Evolutionary conservation across 2,888 invertebrate species (phyloP), one percentile per base, ranked within the genome.

Genomic region (Sceliomorpha sp.): DNA sequence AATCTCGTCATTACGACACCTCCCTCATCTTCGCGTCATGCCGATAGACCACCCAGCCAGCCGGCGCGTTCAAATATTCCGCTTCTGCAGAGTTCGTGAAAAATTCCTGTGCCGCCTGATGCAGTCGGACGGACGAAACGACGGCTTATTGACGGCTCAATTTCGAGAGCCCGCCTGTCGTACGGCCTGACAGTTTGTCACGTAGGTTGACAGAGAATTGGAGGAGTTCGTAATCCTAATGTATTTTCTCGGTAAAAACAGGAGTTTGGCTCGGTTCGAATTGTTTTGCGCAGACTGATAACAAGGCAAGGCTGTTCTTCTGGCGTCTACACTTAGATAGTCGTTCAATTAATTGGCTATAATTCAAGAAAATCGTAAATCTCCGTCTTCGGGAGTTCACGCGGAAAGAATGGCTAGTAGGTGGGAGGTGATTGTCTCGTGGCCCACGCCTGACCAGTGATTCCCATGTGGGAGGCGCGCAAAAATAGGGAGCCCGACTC

Each of bases 401-500:
- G 60, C 45, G 45, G 32, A 53, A 77, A 80, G 79, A 84, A 84
- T 81, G 76, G 64, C 70, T 73, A 77, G 85, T 86, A 80, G 85
- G 86, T 85, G 84, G 86, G 86, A 85, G 84, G 83, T 79, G 82
- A 86, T 86, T 86, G 86, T 86, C 81, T 84, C 73, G 76, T 69
- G 77, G 80, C 86, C 86, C 86, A 86, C 86, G 85, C 79, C 70
- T 75, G 45, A 62, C 64, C 20, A 37, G 26, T 40, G 47, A 45
- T 58, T 51, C 29, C 45, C 27, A 74, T 73, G 85, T 86, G 84
- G 86, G 85, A 76, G 80, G 74, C 51, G 45, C 27, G 37, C 34
- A 66, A 56, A 70, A 72, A 55, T 64, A 40, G 58, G 64, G 44
- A 69, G 68, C 32, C 44, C 45, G 48, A 27, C 50, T 55, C 69